Percentiles rank a stretch among this genome's conserved stretches.
Evolutionary conservation across 2,113 vertebrate genomes (phyloP).

Genomic region (Festucalex cinctus): DNA sequence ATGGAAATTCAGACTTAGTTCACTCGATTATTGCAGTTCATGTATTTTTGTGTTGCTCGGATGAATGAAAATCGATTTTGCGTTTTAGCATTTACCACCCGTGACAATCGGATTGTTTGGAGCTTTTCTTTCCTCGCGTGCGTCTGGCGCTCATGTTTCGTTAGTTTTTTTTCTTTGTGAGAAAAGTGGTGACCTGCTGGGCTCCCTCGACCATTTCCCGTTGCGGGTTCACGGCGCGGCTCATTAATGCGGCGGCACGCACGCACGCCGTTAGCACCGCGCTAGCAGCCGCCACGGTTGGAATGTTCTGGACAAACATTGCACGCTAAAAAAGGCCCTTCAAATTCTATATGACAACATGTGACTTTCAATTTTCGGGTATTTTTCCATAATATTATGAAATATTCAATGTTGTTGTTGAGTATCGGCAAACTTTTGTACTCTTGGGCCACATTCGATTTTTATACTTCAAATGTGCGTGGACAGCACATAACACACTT

Average conservation of each 20-base stretch:
- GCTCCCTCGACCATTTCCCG: neutral
- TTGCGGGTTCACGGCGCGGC: neutral
- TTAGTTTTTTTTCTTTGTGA: neutral
- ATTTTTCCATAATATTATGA: neutral
- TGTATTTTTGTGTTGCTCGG: too few relatives aligned
- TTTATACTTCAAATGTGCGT: too few relatives aligned
- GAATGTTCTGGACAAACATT: conserved; percentile 4
- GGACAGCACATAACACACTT: too few relatives aligned
- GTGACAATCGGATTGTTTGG: neutral
- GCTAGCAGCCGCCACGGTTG: neutral
- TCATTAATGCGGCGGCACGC: conserved; percentile 1
- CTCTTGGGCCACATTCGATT: neutral
- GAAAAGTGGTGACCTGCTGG: neutral
- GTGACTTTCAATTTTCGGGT: neutral
- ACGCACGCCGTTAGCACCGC: neutral
- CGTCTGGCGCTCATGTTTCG: neutral
- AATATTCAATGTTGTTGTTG: too few relatives aligned
- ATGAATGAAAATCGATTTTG: too few relatives aligned
- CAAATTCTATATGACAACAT: neutral
- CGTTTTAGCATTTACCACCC: too few relatives aligned
- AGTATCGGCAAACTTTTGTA: neutral
- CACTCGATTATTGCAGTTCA: too few relatives aligned
- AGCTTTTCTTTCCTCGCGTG: neutral
- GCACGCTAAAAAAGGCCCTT: neutral
- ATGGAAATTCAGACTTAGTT: too few relatives aligned